Base-by-base conservation (phyloP, 1,140 invertebrate species). In the Palaemon carinicauda region DNA sequence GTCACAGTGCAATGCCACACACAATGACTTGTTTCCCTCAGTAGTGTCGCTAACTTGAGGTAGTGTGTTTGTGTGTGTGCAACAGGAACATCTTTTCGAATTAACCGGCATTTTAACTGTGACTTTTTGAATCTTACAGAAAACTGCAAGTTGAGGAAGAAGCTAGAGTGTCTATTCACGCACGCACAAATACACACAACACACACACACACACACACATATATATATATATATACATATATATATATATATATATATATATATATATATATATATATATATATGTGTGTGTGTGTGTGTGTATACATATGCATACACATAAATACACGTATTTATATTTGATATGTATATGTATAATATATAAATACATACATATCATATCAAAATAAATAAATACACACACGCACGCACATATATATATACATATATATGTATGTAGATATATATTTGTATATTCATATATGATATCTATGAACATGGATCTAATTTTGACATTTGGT, bases 181-280 rank as follows among this genome's bases (percentile, higher is more conserved):
- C n/a, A n/a, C n/a, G n/a, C n/a, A n/a, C n/a, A n/a, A n/a, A n/a
- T n/a, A n/a, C n/a, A n/a, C n/a, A n/a, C n/a, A n/a, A n/a, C n/a
- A n/a, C n/a, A n/a, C n/a, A n/a, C n/a, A n/a, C 41, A 75, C 41
- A 75, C 41, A 75, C 41, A 75, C 41, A 75, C 41, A 75, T 75
- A 75, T 75, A 75, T 75, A 75, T 75, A 75, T 33, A 75, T 75
- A 75, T 33, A 75, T 33, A 74, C 10, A 74, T n/a, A 65, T n/a
- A 19, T n/a, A 65, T n/a, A 65, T n/a, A 65, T n/a, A 65, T n/a
- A 65, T n/a, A 65, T n/a, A 65, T n/a, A 65, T n/a, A 65, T 1
- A 65, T 65, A 60, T 19, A 60, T 19, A 60, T 60, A 60, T 19
- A 60, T 60, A 19, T 60, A 19, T 60, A 60, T 60, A 60, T 60